Percentiles rank a stretch among this genome's conserved stretches.
Conservation (phyloP, 2,113 vertebrate genomes). For the Malurus alboscapulatus region DNA sequence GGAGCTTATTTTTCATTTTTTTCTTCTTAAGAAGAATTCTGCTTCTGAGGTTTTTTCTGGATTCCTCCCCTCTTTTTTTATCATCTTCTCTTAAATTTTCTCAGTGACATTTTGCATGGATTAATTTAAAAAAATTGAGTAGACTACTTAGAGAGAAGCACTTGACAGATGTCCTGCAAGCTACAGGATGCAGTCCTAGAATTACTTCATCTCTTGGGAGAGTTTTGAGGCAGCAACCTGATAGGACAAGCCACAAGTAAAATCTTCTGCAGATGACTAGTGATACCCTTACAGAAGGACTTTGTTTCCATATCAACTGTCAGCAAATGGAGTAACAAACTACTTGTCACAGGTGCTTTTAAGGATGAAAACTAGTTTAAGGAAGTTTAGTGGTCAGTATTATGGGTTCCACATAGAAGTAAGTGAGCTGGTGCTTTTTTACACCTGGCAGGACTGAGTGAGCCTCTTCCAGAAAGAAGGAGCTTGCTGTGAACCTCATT, state of each 20-base stretch:
- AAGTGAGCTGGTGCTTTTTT: not conserved
- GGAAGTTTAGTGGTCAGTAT: not conserved
- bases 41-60: not conserved
- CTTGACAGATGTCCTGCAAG: not conserved
- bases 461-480: not conserved
- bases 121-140: not conserved
- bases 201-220: not conserved
- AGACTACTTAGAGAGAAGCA: not conserved
- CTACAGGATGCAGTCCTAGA: not conserved
- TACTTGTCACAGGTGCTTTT: not conserved
- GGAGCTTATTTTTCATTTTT: not conserved
- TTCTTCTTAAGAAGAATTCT: not conserved
- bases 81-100: not conserved
- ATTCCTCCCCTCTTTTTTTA: accelerated
- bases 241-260: not conserved
- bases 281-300: not conserved
- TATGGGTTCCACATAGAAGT: not conserved
- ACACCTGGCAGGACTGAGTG: not conserved
- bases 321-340: not conserved
- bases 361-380: not conserved
- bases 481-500: not conserved
- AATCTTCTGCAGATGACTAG: not conserved
- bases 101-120: not conserved
- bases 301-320: not conserved
- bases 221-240: not conserved